A percentile compares a stretch with the other conserved stretches of the same genome.
Conservation (phyloP, 2,888 invertebrate genomes). For the Hymenopus coronatus region DNA sequence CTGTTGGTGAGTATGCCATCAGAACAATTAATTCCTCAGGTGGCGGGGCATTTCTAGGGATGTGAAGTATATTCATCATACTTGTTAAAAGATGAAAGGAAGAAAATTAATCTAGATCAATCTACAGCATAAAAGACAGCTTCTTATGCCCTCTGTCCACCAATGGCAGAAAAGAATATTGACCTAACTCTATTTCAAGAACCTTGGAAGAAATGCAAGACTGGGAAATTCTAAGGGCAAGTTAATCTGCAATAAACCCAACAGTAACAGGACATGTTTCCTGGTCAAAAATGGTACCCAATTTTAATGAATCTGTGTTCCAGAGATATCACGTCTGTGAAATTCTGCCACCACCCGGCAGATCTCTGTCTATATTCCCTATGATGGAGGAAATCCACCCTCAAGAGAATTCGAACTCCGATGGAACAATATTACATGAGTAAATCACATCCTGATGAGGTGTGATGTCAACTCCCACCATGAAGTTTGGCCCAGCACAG, state of each 20-base stretch:
- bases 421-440: not conserved
- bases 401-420: not conserved
- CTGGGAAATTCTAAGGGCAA: not conserved
- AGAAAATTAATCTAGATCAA: not conserved
- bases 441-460: not conserved
- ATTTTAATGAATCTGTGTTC: not conserved
- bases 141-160: not conserved
- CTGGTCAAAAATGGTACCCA: not conserved
- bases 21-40: not conserved
- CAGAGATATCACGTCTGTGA: not conserved
- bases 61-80: too few relatives aligned
- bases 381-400: not conserved
- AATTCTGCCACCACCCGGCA: not conserved
- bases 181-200: not conserved
- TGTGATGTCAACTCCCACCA: not conserved
- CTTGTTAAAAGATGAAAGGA: too few relatives aligned
- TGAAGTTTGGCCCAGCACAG: not conserved
- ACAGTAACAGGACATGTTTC: not conserved
- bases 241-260: not conserved
- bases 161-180: not conserved
- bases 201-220: not conserved
- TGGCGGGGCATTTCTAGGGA: not conserved
- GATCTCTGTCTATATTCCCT: not conserved
- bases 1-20: not conserved
- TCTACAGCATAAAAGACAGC: not conserved